phyloP scores from a whole-genome alignment of 2,113 vertebrate species.

The Canis aureus region DNA sequence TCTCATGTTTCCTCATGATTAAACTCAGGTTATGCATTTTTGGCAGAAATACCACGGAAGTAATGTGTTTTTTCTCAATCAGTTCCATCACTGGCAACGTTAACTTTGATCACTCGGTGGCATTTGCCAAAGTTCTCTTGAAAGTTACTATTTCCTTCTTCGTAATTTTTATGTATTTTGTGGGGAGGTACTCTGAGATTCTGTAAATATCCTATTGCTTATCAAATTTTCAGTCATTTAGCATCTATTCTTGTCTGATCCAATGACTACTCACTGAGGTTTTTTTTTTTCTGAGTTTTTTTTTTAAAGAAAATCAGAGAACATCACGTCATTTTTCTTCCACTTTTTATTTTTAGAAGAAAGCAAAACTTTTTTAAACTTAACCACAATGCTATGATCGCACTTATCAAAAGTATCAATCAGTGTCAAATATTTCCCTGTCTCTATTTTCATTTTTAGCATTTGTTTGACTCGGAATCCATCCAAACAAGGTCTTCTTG shows the following conservation, averaged over 20 bases:
- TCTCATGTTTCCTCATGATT: background rate
- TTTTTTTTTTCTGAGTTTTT: background rate
- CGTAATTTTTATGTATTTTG: constrained; percentile 13
- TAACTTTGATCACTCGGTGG: background rate
- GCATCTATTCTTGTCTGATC: background rate
- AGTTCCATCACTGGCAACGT: background rate
- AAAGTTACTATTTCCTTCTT: constrained; percentile 26
- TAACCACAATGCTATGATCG: background rate
- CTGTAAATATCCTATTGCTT: background rate
- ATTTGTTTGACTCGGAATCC: constrained; percentile 14
- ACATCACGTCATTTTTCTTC: constrained; percentile 17
- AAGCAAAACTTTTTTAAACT: background rate
- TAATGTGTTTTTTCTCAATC: background rate
- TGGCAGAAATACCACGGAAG: background rate
- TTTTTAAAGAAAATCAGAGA: background rate
- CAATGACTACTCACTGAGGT: constrained; percentile 15
- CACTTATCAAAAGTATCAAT: background rate
- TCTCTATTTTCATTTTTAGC: background rate
- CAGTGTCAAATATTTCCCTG: background rate
- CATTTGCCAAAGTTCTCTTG: background rate
- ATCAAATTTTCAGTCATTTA: constrained; percentile 22
- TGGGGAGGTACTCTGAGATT: background rate
- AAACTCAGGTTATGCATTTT: background rate
- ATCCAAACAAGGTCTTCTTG: background rate
- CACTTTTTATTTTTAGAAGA: constrained; percentile 24